phyloP scores from a whole-genome alignment of 2,797 vertebrate genomes.

The Molothrus ater region DNA sequence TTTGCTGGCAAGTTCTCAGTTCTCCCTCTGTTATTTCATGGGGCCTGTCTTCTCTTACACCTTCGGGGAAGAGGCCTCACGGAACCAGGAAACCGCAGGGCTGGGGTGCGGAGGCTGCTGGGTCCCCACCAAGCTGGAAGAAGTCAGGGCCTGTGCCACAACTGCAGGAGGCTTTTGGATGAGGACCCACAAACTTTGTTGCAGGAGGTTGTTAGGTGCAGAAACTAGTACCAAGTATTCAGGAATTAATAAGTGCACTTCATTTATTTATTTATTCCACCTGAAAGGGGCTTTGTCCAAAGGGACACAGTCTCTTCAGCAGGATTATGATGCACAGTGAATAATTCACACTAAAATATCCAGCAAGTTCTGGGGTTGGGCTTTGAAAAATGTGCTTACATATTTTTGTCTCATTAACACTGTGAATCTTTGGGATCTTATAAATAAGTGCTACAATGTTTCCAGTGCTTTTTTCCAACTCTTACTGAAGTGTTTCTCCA shows the following conservation, averaged over 20 bases:
- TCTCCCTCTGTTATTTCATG: background rate
- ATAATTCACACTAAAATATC: background rate
- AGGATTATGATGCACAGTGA: background rate
- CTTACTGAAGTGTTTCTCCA: background rate
- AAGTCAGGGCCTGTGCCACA: background rate
- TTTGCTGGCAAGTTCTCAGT: background rate
- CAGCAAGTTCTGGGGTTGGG: background rate
- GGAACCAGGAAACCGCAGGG: background rate
- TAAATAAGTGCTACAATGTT: background rate
- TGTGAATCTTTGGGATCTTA: background rate
- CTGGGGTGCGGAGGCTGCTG: background rate
- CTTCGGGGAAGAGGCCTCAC: background rate
- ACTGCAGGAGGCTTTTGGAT: background rate
- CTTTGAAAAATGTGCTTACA: background rate
- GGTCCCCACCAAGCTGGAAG: background rate
- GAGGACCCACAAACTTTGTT: background rate
- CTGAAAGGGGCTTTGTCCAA: background rate
- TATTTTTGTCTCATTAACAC: background rate
- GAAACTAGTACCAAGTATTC: background rate
- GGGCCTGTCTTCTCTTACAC: background rate
- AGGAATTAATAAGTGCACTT: background rate
- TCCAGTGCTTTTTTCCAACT: background rate
- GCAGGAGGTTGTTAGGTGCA: background rate
- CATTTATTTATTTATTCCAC: background rate
- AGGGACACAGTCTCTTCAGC: background rate